phyloP scores from a whole-genome alignment of 64 coral and sea anemone species.

The Dendronephthya gigantea region DNA sequence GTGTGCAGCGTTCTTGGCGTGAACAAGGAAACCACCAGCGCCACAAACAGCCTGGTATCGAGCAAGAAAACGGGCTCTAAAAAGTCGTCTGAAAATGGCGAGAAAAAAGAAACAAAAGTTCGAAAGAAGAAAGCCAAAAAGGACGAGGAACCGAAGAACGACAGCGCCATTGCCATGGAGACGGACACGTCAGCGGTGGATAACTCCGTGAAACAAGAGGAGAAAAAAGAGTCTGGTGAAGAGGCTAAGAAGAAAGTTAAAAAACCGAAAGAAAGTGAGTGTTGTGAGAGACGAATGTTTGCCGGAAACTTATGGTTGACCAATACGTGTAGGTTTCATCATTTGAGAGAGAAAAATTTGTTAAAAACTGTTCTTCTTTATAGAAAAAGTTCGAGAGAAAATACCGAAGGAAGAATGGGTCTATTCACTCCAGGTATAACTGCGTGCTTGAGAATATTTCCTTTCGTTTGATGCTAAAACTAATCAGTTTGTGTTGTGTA shows the following conservation, averaged over 20 bases:
- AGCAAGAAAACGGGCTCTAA: neutral
- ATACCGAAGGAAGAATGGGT: neutral
- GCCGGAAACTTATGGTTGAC: too few species aligned
- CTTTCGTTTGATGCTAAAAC: too few species aligned
- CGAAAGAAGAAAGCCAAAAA: neutral
- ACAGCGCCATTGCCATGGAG: neutral
- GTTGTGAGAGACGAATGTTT: neutral
- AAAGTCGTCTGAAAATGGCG: neutral
- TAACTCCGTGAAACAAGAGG: neutral
- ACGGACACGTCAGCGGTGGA: neutral
- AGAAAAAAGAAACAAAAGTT: neutral
- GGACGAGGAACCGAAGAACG: neutral
- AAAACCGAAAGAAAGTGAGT: conserved; percentile 12
- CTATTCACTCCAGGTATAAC: neutral
- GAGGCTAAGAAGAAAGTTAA: neutral
- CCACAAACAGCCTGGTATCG: neutral
- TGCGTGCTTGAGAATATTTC: too few species aligned
- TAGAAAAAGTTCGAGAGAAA: neutral
- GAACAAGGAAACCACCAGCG: neutral
- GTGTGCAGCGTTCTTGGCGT: neutral
- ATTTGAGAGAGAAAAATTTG: neutral
- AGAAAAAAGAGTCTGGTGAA: neutral
- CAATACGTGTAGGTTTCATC: neutral
- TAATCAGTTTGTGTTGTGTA: neutral
- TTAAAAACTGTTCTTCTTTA: neutral